Base-by-base conservation (phyloP, 2,888 invertebrate genomes). In the Drosophila putrida region DNA sequence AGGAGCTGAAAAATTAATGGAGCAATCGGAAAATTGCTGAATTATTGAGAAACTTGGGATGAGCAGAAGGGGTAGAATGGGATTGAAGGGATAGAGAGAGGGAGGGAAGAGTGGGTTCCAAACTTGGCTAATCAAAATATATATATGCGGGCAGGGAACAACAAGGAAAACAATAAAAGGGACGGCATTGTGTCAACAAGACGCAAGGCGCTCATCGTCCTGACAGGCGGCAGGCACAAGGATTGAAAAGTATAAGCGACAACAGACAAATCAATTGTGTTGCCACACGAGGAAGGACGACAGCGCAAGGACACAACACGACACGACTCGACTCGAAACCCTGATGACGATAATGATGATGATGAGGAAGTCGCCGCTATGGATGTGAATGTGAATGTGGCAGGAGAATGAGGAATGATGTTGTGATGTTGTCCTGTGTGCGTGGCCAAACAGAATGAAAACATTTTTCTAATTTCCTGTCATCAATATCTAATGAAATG, bases 391-490 rank as follows among this genome's bases (percentile, higher is more conserved):
- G n/a, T 8, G 20, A 8, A 55, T 51, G 44, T 50, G 44, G 5
- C 41, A 61, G 38, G 44, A 25, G 54, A 49, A 41, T 36, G n/a
- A n/a, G n/a, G n/a, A n/a, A n/a, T n/a, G n/a, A n/a, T n/a, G 38
- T 36, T 31, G 31, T 31, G 2, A 6, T 31, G 11, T 28, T 66
- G 65, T 50, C 51, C 47, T 27, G 55, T 58, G 41, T 44, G 61
- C 20, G 51, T 51, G 43, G 33, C 15, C 50, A 68, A 74, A 72
- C 77, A 63, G 64, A 77, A 79, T 77, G 82, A 78, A 84, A 84
- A 81, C 77, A 80, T 87, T 89, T 87, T 89, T 85, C 88, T 85
- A 89, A 85, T 85, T 89, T 85, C 89, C 85, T 89, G 89, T 89
- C 85, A 85, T 89, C 85, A 81, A 89, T 89, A 84, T 82, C 70